A percentile compares a stretch with the other conserved stretches of the same genome.
Conservation (phyloP, 2,888 invertebrate genomes). For the Lathronympha strigana region DNA sequence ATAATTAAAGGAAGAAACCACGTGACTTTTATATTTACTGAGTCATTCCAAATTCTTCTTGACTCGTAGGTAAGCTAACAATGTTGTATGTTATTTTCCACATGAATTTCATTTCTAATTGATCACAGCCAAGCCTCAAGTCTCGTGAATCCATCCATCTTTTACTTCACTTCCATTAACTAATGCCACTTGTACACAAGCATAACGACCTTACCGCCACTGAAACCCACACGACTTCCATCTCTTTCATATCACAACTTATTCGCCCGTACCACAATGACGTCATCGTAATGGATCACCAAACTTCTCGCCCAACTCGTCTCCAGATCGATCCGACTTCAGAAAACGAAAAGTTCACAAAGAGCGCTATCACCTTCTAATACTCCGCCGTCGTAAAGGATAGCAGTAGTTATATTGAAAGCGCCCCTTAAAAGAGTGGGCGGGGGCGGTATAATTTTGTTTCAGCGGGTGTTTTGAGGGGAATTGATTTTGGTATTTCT, state of each 20-base stretch:
- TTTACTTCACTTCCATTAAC: slow-evolving; percentile 30
- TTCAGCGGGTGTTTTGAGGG: slow-evolving; percentile 40
- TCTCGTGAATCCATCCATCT: slow-evolving; percentile 20
- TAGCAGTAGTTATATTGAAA: slow-evolving; percentile 29
- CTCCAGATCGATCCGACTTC: slow-evolving; percentile 42
- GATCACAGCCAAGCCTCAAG: slow-evolving; percentile 23
- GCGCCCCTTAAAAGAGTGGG: slow-evolving; percentile 52
- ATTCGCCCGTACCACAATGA: slow-evolving; percentile 6
- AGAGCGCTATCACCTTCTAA: slow-evolving; percentile 28
- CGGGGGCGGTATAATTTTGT: slow-evolving; percentile 45
- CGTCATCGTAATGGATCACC: slow-evolving; percentile 37
- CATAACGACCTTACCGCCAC: slow-evolving; percentile 8
- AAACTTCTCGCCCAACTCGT: slow-evolving; percentile 46
- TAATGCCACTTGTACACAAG: slow-evolving; percentile 20
- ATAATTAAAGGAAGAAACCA: too few relatives aligned
- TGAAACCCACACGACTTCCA: background rate
- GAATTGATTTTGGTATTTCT: slow-evolving; percentile 33
- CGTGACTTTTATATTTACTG: too few relatives aligned
- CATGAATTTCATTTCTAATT: background rate
- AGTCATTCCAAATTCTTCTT: too few relatives aligned
- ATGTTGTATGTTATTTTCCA: background rate
- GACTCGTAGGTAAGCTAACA: too few relatives aligned
- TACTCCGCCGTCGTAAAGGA: slow-evolving; percentile 24
- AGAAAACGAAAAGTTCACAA: slow-evolving; percentile 25
- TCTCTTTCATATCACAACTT: background rate